Conservation (phyloP, 2,113 vertebrate genomes). For the Scartelaos histophorus region DNA sequence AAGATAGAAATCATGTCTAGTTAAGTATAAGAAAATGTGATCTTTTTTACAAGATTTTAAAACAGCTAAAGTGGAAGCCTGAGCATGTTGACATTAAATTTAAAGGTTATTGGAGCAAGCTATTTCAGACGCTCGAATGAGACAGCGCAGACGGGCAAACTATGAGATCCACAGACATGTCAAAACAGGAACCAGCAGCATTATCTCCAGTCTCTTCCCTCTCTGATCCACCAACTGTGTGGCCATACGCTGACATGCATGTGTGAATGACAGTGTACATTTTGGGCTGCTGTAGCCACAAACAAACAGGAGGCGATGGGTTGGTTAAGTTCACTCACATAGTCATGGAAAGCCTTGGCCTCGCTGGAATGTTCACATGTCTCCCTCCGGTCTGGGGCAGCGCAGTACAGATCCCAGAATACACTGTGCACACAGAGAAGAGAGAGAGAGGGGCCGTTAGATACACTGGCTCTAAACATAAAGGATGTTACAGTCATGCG, state of each 20-base stretch:
- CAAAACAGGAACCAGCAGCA: slow-evolving; percentile 53
- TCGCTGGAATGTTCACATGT: slow-evolving; percentile 90
- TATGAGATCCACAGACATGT: slow-evolving; percentile 30
- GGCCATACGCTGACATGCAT: slow-evolving; percentile 3
- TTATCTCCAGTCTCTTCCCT: slow-evolving; percentile 22
- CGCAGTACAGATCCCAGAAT: slow-evolving; percentile 94
- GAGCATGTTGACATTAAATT: slow-evolving; percentile 46
- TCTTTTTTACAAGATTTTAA: slow-evolving; percentile 18
- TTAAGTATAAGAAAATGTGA: slow-evolving; percentile 15
- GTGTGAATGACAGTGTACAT: slow-evolving; percentile 7
- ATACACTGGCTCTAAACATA: slow-evolving; percentile 14
- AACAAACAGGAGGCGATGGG: slow-evolving; percentile 31
- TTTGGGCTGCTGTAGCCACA: slow-evolving; percentile 6
- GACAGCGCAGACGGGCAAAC: slow-evolving; percentile 21
- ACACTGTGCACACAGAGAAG: slow-evolving; percentile 76
- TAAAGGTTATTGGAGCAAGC: slow-evolving; percentile 34
- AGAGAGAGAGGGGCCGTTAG: slow-evolving; percentile 49
- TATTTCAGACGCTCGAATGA: slow-evolving; percentile 34
- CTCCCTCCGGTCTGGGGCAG: slow-evolving; percentile 88
- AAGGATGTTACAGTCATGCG: slow-evolving; percentile 1
- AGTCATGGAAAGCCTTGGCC: slow-evolving; percentile 90
- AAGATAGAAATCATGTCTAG: slow-evolving; percentile 17
- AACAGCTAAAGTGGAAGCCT: slow-evolving; percentile 27
- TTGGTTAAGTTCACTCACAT: slow-evolving; percentile 80
- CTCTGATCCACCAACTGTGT: slow-evolving; percentile 10